Evolutionary conservation across 64 coral and sea anemone species (phyloP), one percentile per base, ranked within the genome.

Genomic region (Actinia tenebrosa): DNA sequence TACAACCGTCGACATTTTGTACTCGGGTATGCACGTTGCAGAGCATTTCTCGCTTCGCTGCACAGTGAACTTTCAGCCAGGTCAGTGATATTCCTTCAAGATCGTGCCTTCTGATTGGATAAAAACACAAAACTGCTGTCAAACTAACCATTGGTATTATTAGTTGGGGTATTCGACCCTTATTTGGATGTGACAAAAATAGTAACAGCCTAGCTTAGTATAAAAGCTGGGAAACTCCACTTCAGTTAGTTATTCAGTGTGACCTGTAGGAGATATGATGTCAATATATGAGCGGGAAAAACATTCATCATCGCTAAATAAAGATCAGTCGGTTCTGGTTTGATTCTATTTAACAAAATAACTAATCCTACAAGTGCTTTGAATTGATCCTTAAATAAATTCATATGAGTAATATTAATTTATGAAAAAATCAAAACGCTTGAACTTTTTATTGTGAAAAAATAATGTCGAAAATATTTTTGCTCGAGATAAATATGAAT

Each of bases 171-270:
- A 95, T 99, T 88, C 60, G 30, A 80, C 88, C 97, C 97, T 89
- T 88, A 95, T 99, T 79, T 93, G 97, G 97, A 58, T 79, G 87
- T 90, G 77, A 84, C 93, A 16, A 99, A 99, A 99, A 99, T 99
- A 99, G 97, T 56, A 99, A 88, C 88, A 89, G 13, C 25, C 64
- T 88, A 3, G 45, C 10, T 16, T 68, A 64, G 90, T 99, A 99
- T 99, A 95, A 83, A 99, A 93, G 45, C 75, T 9, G 42, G 8
- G 79, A 26, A 45, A 45, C 47, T 93, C n/a, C n/a, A 84, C 2
- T 42, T 37, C 37, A 66, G 13, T 60, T 69, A 84, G 79, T 53
- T 45, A 72, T 89, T 52, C 44, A 83, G 42, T 55, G 45, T 60
- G 44, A 55, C 30, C 23, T 56, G 42, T 44, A 19, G 45, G 2